phyloP scores from a whole-genome alignment of 1,140 invertebrate species.

The Hydropsyche tenuis region DNA sequence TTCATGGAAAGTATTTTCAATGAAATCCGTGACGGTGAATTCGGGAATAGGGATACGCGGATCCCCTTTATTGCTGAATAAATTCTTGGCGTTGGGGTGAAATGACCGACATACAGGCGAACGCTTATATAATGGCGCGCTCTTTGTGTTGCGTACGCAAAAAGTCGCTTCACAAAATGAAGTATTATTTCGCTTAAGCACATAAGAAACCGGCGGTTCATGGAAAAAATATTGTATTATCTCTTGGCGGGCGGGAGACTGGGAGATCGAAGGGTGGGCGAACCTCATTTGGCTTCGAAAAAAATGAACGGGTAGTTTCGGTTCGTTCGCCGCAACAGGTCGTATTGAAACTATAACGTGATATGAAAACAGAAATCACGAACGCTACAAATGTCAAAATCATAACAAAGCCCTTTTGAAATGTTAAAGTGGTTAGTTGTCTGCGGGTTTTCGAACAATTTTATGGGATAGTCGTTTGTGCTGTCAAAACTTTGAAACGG shows the following conservation, averaged over 20 bases:
- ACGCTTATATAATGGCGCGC: not conserved
- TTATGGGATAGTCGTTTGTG: slow-evolving; percentile 20
- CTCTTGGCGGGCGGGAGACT: not conserved
- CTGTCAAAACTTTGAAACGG: slow-evolving; percentile 21
- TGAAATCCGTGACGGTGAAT: slow-evolving; percentile 41
- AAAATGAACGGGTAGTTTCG: slow-evolving; percentile 25
- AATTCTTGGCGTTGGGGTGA: slow-evolving; percentile 15
- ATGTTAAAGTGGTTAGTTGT: slow-evolving; percentile 17
- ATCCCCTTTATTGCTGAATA: slow-evolving; percentile 27
- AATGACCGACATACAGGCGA: slow-evolving; percentile 6
- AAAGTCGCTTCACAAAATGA: not conserved
- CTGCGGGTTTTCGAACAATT: slow-evolving; percentile 23
- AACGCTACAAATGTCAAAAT: slow-evolving; percentile 28
- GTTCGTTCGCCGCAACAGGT: slow-evolving; percentile 25
- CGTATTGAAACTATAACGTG: slow-evolving; percentile 17
- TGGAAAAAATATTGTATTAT: slow-evolving; percentile 5
- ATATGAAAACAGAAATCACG: slow-evolving; percentile 37
- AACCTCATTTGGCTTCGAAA: slow-evolving; percentile 23
- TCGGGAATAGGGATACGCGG: slow-evolving; percentile 33
- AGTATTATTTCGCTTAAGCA: slow-evolving; percentile 8
- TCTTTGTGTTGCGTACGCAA: too few species aligned
- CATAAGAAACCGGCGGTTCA: not conserved
- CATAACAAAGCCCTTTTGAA: slow-evolving; percentile 21
- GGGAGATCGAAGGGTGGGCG: not conserved
- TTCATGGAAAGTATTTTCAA: slow-evolving; percentile 50